Evolutionary conservation across 2,888 invertebrate species (phyloP).

Genomic region (Limenitis camilla): DNA sequence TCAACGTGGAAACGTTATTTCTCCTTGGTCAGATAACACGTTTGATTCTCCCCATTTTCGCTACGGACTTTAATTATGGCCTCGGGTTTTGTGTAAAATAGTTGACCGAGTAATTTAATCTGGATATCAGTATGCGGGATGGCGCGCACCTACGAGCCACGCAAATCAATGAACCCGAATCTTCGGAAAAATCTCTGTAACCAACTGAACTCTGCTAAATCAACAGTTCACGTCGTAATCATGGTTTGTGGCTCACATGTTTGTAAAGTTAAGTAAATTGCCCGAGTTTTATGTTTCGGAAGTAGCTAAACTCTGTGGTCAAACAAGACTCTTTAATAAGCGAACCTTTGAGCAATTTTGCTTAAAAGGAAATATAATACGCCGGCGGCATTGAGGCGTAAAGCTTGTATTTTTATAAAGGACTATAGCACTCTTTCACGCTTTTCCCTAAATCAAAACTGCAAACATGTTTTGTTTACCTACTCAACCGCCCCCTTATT

Average conservation of each 20-base stretch:
- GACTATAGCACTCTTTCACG: constrained; percentile 31
- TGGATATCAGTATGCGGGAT: constrained; percentile 65
- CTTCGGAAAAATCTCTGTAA: constrained; percentile 14
- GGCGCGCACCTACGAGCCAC: constrained; percentile 43
- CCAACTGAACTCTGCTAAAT: constrained; percentile 1
- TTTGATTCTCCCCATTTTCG: constrained; percentile 71
- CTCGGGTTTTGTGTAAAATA: constrained; percentile 73
- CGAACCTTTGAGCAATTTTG: constrained; percentile 10
- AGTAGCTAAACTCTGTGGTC: not conserved
- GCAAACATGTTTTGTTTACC: constrained; percentile 61
- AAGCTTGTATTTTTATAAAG: constrained; percentile 28
- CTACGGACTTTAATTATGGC: constrained; percentile 71
- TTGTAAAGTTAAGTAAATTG: not conserved
- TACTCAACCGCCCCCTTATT: constrained; percentile 58
- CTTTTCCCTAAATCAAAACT: constrained; percentile 49
- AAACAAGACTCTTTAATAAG: constrained; percentile 7
- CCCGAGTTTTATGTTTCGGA: constrained; percentile 1
- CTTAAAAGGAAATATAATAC: constrained; percentile 13
- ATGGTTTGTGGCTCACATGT: not conserved
- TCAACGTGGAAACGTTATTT: constrained; percentile 71
- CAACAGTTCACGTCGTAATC: not conserved
- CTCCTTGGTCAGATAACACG: constrained; percentile 72
- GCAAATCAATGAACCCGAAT: constrained; percentile 31
- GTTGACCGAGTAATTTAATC: constrained; percentile 72
- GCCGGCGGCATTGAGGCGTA: constrained; percentile 17